Base-by-base conservation (phyloP, 2,113 vertebrate genomes). In the Phoxinus phoxinus region DNA sequence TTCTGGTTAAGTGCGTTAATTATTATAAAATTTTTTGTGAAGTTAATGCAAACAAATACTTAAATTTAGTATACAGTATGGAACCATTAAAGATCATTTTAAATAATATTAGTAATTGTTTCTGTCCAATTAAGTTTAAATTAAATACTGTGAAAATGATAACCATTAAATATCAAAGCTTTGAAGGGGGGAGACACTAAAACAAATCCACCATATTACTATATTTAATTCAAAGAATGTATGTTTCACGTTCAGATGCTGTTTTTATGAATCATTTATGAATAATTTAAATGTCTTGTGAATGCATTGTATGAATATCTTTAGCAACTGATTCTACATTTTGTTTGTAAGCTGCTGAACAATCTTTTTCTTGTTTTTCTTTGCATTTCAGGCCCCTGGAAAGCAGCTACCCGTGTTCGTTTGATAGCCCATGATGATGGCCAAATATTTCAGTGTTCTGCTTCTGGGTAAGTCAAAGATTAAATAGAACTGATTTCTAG, bases 381-480 rank as follows among this genome's bases (percentile, higher is more conserved):
- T 23, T 89, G 73, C 90, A 19, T 92, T 92, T 73, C 90, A 94
- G 93, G 74, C 84, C 67, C 58, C 85, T 86, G 85, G 67, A 88
- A 89, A 78, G 69, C 80, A 75, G 78, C 58, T 61, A 81, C 88
- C 85, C 79, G 53, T 56, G 15, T 85, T 76, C 86, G 37, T 75
- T 46, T 67, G 89, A 90, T 73, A 85, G 2, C 85, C 84, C 8
- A 9, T 27, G 30, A 73, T 41, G 85, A 94, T 90, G 92, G 67
- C 86, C 23, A 48, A 86, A 58, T 76, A 44, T 81, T 80, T 93
- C 85, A 86, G 84, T 85, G 86, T 95, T 78, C 84, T 95, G 61
- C 0, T 92, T 35, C 89, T 94, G 76, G 93, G 95, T 95, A 89
- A 94, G 95, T 94, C 23, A 6, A 65, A 0, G 21, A 74, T 63